Conservation (phyloP, 2,888 invertebrate genomes). For the Aelia acuminata region DNA sequence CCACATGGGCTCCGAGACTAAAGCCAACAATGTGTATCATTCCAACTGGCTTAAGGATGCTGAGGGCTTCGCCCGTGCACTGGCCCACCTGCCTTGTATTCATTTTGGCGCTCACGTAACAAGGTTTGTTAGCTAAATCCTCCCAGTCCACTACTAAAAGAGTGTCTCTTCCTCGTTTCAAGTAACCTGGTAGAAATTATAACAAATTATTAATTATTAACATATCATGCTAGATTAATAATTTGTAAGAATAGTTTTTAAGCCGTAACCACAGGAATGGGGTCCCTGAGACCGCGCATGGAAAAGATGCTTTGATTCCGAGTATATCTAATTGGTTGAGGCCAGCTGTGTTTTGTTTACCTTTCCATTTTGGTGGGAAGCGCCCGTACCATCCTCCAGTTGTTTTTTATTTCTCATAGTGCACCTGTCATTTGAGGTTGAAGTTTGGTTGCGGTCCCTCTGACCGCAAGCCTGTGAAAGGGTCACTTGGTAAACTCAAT, state of each 20-base stretch:
- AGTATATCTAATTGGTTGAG: too few species aligned
- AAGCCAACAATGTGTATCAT: conserved; percentile 76
- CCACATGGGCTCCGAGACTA: conserved; percentile 74
- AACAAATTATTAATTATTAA: not conserved
- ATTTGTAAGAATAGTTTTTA: not conserved
- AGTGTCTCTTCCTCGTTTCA: conserved; percentile 80
- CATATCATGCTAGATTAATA: not conserved
- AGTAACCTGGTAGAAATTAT: conserved; percentile 74
- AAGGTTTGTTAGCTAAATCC: conserved; percentile 77
- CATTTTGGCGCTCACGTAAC: conserved; percentile 80
- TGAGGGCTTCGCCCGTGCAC: conserved; percentile 72
- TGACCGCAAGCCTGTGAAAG: too few species aligned
- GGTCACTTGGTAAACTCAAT: too few species aligned
- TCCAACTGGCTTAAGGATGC: conserved; percentile 59
- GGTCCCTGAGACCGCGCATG: too few species aligned
- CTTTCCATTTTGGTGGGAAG: too few species aligned
- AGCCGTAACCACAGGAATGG: too few species aligned
- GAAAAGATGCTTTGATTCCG: too few species aligned
- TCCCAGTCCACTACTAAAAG: conserved; percentile 85
- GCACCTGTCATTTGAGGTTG: too few species aligned
- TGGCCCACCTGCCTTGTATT: conserved; percentile 76
- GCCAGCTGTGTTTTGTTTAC: too few species aligned
- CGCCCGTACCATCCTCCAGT: too few species aligned
- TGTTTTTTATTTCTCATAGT: too few species aligned
- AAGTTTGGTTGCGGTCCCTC: too few species aligned